These are phyloP conservation scores for Campaea margaritaria DNA, from an alignment of 2,888 invertebrate species.

Conservation along the genomic window DNA sequence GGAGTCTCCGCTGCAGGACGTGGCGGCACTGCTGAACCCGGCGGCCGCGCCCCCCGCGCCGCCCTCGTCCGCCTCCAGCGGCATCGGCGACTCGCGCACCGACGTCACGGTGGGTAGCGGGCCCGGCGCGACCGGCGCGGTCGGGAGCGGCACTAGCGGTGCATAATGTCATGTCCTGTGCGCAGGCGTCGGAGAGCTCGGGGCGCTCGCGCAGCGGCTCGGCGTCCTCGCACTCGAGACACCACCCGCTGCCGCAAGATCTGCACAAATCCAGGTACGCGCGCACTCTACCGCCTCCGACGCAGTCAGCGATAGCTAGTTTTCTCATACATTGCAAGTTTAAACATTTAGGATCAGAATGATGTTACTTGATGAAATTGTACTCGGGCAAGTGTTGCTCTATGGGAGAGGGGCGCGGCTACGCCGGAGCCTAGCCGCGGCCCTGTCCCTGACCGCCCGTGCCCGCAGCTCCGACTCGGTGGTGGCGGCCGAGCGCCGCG, in stretches of 20 bases:
- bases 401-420: no score
- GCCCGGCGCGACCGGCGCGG: no score
- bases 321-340: no score
- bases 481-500: constrained; percentile 56
- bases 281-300: no score
- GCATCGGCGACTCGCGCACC: constrained; percentile 46
- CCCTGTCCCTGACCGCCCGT: not conserved
- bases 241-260: constrained; percentile 49
- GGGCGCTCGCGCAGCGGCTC: constrained; percentile 62
- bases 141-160: no score
- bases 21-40: constrained; percentile 85
- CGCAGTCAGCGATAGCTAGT: no score
- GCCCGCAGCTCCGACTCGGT: constrained; percentile 69
- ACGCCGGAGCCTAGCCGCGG: no score
- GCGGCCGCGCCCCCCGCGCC: constrained; percentile 37
- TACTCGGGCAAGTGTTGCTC: no score
- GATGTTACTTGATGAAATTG: no score
- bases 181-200: constrained; percentile 55
- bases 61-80: constrained; percentile 37
- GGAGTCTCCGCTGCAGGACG: constrained; percentile 89
- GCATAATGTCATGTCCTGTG: no score
- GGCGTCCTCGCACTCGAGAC: constrained; percentile 44
- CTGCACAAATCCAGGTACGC: constrained; percentile 70
- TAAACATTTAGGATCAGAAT: no score
- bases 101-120: constrained; percentile 49